Base-by-base conservation (phyloP, 1,140 invertebrate species). In the Dinoponera quadriceps region DNA sequence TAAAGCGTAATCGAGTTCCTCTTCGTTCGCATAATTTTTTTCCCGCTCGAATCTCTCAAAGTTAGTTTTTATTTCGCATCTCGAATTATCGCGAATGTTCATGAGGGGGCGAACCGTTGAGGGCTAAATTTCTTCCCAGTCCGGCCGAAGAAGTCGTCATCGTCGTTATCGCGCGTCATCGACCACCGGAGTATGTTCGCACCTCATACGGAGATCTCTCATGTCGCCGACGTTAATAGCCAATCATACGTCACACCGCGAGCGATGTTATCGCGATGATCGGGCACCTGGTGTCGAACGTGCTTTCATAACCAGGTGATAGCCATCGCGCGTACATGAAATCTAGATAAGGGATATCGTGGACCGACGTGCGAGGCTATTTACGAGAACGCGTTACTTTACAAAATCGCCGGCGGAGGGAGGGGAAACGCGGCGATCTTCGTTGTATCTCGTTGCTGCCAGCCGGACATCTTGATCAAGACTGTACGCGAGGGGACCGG, bases 211-310 rank as follows among this genome's bases (percentile, higher is more conserved):
- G 22, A 54, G 49, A 72, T 72, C 44, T 72, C 44, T 60, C 20
- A 60, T 51, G 68, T 82, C 68, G 71, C 55, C 55, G 55, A 82
- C 62, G 44, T 82, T 72, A 72, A 82, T 82, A 54, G 59, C 68
- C 71, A 62, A 74, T 74, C 68, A 38, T n/a, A 22, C 68, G 48
- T 62, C 22, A 62, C 38, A 22, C 49, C 25, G n/a, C 29, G 75
- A 14, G 1, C 27, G 55, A 75, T 75, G 29, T 75, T 62, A 62
- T 82, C 69, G 20, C 44, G 33, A n/a, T 77, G 48, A 77, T 66
- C 20, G 48, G 38, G 20, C 48, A 25, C 20, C 27, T 33, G 60
- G 66, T 44, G n/a, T 22, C 75, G 25, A 48, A 71, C 51, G 51
- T 33, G 20, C 3, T 29, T 54, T 75, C 25, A 27, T 38, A 51